Base-by-base conservation (phyloP, 2,888 invertebrate genomes). In the Choreutis nemorana region DNA sequence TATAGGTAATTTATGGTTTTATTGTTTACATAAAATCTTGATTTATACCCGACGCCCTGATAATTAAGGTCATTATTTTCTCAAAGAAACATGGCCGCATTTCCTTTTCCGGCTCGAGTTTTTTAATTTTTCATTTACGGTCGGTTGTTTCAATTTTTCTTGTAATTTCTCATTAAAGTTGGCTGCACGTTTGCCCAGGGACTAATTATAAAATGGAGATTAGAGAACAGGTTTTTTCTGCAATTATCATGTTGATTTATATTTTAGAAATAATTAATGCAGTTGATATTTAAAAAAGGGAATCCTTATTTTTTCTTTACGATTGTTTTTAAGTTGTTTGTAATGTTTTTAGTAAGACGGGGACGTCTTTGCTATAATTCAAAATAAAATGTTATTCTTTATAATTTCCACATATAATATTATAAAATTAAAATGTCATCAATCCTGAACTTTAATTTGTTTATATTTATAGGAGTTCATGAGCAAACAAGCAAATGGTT, bases 81-180 rank as follows among this genome's bases (percentile, higher is more conserved):
- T 40, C 40, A 42, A 50, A 48, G 62, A 64, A 68, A 65, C 51
- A 70, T 67, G 64, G 67, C 60, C 38, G 62, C 47, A 46, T 40
- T 62, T 58, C 67, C 64, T 58, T 50, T 70, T 68, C 70, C 71
- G 62, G 53, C 45, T 50, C 16, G 45, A 45, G 53, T 45, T 64
- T 70, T 68, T 61, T 68, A 71, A 71, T 71, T 71, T 71, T 70
- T 70, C 63, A 67, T 68, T 67, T 64, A 63, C 64, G 64, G 54
- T 44, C 52, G 50, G 45, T 48, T 55, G 47, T 66, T 63, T 57
- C 62, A 61, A 66, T 66, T 68, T 66, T 66, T 63, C 50, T 45
- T 56, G 50, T 66, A 67, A 70, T 71, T 71, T 66, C 58, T 64
- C 65, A 68, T 71, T 71, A 57, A 67, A 71, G 55, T 68, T 67